Conservation (phyloP, 2,797 vertebrate species). For the Coregonus ussuriensis region DNA sequence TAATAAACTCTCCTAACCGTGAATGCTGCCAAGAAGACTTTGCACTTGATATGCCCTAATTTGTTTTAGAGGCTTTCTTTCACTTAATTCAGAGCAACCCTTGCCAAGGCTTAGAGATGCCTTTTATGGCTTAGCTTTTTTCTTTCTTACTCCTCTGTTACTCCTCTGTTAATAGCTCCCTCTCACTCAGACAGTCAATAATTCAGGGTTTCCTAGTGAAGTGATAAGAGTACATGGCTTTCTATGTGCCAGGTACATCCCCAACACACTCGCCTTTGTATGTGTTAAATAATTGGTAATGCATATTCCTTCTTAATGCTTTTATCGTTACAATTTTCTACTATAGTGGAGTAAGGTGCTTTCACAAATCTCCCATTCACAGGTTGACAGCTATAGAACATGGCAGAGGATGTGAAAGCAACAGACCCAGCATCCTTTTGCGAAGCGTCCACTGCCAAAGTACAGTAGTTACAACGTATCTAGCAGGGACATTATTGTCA, state of each 20-base stretch:
- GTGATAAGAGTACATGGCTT: conserved; percentile 15
- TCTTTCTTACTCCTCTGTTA: conserved; percentile 11
- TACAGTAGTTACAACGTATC: background rate
- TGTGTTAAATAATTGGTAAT: conserved; percentile 9
- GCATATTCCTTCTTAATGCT: background rate
- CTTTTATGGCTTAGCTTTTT: conserved; percentile 19
- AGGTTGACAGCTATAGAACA: background rate
- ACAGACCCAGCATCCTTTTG: background rate
- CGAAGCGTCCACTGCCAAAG: background rate
- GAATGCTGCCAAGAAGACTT: conserved; percentile 25
- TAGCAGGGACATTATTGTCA: conserved; percentile 10
- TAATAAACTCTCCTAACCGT: conserved; percentile 41
- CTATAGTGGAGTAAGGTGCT: background rate
- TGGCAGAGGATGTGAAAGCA: background rate
- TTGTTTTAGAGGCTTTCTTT: conserved; percentile 20
- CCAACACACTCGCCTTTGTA: conserved; percentile 9
- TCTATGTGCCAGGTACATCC: background rate
- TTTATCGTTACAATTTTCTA: too few species aligned
- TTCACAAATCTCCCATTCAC: background rate
- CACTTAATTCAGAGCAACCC: conserved; percentile 17
- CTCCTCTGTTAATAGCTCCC: background rate
- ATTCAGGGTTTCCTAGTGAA: conserved; percentile 32
- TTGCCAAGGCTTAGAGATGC: conserved; percentile 31
- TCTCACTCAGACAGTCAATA: conserved; percentile 5
- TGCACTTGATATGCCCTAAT: conserved; percentile 26